These are phyloP conservation scores for Acipenser oxyrinchus DNA, from an alignment of 2,797 vertebrate species.

Conservation along the genomic window DNA sequence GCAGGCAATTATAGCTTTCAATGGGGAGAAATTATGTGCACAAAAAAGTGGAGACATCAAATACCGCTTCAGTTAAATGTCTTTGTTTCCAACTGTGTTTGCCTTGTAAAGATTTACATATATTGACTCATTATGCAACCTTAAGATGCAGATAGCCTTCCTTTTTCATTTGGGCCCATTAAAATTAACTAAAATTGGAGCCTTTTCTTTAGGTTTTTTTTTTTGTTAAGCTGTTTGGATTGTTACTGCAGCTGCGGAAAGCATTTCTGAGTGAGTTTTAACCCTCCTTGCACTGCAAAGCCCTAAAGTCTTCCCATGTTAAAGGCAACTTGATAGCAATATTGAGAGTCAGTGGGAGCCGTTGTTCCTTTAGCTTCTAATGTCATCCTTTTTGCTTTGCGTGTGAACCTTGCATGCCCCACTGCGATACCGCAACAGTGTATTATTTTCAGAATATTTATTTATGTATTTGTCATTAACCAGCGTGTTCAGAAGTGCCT, in stretches of 20 bases:
- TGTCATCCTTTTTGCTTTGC: no score
- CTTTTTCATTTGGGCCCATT: constrained; percentile 86
- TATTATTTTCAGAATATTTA: no score
- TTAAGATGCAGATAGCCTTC: constrained; percentile 99
- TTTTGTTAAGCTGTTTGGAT: constrained; percentile 89
- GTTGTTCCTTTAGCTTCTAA: no score
- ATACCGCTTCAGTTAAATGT: constrained; percentile 99
- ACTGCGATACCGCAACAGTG: no score
- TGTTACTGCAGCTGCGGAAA: constrained; percentile 84
- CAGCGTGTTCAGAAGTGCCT: no score
- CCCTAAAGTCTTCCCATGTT: background rate
- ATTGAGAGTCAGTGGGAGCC: background rate
- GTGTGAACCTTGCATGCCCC: no score
- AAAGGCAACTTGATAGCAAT: background rate
- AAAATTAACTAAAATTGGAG: constrained; percentile 94
- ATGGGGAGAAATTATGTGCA: constrained; percentile 99
- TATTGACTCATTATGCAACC: constrained; percentile 99
- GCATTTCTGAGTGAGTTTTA: constrained; percentile 80
- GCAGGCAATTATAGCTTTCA: constrained; percentile 99
- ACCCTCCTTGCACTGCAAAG: constrained; percentile 73
- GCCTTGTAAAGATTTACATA: constrained; percentile 99
- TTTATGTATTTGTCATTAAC: no score
- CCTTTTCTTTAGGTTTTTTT: constrained; percentile 77
- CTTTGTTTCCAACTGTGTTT: constrained; percentile 99
- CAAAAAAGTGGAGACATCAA: constrained; percentile 99